A percentile compares a stretch with the other conserved stretches of the same genome.
Evolutionary conservation across 2,888 invertebrate species (phyloP).

Genomic region (Mesorhabditis spiculigera): DNA sequence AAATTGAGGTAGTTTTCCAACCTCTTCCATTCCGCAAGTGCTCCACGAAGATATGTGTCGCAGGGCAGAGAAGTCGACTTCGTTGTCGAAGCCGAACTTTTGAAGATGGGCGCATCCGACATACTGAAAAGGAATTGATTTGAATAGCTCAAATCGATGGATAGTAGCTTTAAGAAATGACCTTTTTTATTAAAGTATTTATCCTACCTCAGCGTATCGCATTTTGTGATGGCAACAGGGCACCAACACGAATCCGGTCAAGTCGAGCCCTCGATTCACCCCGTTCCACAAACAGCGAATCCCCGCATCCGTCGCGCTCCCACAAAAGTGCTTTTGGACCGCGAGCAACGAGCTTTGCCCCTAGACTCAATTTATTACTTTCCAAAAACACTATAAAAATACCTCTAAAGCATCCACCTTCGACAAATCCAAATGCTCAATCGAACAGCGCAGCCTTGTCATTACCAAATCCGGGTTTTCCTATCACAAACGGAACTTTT

Average conservation of each 20-base stretch:
- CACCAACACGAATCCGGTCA: not conserved
- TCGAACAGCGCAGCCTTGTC: slow-evolving; percentile 41
- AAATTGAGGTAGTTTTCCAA: too few relatives aligned
- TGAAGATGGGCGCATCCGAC: slow-evolving; percentile 33
- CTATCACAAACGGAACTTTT: slow-evolving; percentile 12
- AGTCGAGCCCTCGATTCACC: not conserved
- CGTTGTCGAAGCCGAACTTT: slow-evolving; percentile 26
- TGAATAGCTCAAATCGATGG: too few relatives aligned
- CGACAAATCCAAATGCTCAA: slow-evolving; percentile 49
- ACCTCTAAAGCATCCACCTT: slow-evolving; percentile 30
- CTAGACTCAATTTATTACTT: slow-evolving; percentile 17
- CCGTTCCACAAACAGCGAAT: slow-evolving; percentile 18
- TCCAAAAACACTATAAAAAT: not conserved
- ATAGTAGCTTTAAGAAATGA: too few relatives aligned
- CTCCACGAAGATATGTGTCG: slow-evolving; percentile 47
- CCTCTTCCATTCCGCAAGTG: slow-evolving; percentile 32
- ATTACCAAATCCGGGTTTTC: slow-evolving; percentile 31
- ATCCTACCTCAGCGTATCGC: slow-evolving; percentile 30
- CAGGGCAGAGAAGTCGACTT: slow-evolving; percentile 39
- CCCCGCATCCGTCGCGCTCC: slow-evolving; percentile 49
- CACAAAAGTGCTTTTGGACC: slow-evolving; percentile 52
- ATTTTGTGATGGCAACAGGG: slow-evolving; percentile 53
- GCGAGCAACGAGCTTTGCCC: slow-evolving; percentile 24
- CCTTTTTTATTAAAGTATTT: too few relatives aligned
- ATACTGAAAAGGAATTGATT: slow-evolving; percentile 16